Evolutionary conservation across 2,797 vertebrate species (phyloP).

Genomic region (Pseudochirops cupreus): DNA sequence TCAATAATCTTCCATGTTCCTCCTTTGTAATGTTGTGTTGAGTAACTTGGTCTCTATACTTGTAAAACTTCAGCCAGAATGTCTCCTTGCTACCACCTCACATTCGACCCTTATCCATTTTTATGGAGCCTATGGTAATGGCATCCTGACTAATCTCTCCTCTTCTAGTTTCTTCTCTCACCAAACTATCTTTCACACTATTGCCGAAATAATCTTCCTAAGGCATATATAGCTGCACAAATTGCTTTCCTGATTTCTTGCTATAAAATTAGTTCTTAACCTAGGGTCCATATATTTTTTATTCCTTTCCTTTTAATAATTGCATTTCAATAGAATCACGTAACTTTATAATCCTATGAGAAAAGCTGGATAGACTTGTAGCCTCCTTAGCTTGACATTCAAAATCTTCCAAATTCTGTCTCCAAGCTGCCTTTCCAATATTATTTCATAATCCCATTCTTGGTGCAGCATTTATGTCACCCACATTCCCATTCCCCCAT

Average conservation of each 20-base stretch:
- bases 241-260: neutral
- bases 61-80: neutral
- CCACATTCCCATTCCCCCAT: neutral
- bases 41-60: neutral
- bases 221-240: neutral
- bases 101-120: neutral
- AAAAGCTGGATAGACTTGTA: neutral
- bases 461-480: neutral
- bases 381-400: neutral
- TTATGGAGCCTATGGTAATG: neutral
- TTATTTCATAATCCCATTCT: neutral
- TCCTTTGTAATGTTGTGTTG: neutral
- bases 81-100: neutral
- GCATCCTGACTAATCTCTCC: neutral
- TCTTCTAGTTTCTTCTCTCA: neutral
- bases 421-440: neutral
- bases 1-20: neutral
- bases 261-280: neutral
- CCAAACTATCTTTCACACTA: neutral
- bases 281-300: neutral
- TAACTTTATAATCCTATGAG: neutral
- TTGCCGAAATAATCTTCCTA: neutral
- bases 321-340: neutral
- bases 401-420: neutral
- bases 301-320: neutral